These are phyloP conservation scores for Meghimatium bilineatum DNA, from an alignment of 2,888 invertebrate genomes.

Conservation along the genomic window DNA sequence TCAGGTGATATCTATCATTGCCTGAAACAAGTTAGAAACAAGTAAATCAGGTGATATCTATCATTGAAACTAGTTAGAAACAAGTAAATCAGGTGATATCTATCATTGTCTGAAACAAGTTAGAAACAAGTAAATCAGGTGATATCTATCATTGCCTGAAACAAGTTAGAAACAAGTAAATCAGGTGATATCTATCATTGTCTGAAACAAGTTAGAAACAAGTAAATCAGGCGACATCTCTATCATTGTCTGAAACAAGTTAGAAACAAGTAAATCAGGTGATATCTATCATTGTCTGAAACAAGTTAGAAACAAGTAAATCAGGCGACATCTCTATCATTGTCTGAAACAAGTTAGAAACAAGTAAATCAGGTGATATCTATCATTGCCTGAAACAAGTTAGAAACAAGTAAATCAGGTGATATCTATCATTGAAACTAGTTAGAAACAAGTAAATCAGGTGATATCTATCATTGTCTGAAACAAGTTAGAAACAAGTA, in stretches of 20 bases:
- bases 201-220: background rate
- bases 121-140: background rate
- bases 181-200: conserved; percentile 39
- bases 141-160: conserved; percentile 41
- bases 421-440: conserved; percentile 32
- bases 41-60: conserved; percentile 28
- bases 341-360: background rate
- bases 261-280: background rate
- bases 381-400: conserved; percentile 31
- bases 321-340: conserved; percentile 42
- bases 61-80: background rate
- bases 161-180: background rate
- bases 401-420: background rate
- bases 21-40: background rate
- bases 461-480: conserved; percentile 39
- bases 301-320: background rate
- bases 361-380: conserved; percentile 18
- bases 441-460: background rate
- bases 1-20: conserved; percentile 39
- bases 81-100: conserved; percentile 18
- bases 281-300: conserved; percentile 41
- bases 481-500: background rate
- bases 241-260: conserved; percentile 31
- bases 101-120: conserved; percentile 31
- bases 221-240: conserved; percentile 25